Conservation (phyloP, 1,140 invertebrate species). For the Ceratitis capitata region DNA sequence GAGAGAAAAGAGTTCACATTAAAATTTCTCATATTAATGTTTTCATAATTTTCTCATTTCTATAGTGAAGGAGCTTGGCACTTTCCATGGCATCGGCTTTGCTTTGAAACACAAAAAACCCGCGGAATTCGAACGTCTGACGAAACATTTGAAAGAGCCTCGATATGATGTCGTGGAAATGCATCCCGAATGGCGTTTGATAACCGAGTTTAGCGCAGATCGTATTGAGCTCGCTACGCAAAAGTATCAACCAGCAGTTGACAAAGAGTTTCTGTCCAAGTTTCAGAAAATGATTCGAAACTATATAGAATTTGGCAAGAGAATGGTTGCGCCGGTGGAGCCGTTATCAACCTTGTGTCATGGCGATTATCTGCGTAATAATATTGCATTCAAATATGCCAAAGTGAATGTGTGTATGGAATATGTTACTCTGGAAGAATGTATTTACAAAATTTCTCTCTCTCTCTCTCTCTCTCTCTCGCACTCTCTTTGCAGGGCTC, state of each 20-base stretch:
- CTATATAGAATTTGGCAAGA: slow-evolving; percentile 44
- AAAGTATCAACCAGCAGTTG: slow-evolving; percentile 49
- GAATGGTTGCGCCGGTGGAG: slow-evolving; percentile 52
- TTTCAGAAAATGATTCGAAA: slow-evolving; percentile 44
- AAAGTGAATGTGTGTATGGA: background rate
- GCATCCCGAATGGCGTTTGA: slow-evolving; percentile 44
- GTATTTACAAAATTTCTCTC: background rate
- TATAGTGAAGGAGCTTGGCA: slow-evolving; percentile 52
- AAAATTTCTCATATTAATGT: too few relatives aligned
- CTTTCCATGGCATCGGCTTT: slow-evolving; percentile 57
- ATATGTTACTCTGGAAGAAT: background rate
- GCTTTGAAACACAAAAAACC: slow-evolving; percentile 52
- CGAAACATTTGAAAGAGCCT: slow-evolving; percentile 48
- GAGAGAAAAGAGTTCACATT: too few relatives aligned
- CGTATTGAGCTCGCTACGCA: slow-evolving; percentile 42
- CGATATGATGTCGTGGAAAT: slow-evolving; percentile 44
- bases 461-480: background rate
- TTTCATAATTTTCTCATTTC: background rate
- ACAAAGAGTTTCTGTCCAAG: slow-evolving; percentile 50
- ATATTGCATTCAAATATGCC: slow-evolving; percentile 56
- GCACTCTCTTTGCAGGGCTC: background rate
- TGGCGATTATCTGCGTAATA: slow-evolving; percentile 61
- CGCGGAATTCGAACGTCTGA: slow-evolving; percentile 48
- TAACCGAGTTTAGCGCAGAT: slow-evolving; percentile 31
- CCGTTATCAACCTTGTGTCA: slow-evolving; percentile 59